These are phyloP conservation scores for Chymomyza caudatula DNA, from an alignment of 2,888 invertebrate species.

Conservation along the genomic window DNA sequence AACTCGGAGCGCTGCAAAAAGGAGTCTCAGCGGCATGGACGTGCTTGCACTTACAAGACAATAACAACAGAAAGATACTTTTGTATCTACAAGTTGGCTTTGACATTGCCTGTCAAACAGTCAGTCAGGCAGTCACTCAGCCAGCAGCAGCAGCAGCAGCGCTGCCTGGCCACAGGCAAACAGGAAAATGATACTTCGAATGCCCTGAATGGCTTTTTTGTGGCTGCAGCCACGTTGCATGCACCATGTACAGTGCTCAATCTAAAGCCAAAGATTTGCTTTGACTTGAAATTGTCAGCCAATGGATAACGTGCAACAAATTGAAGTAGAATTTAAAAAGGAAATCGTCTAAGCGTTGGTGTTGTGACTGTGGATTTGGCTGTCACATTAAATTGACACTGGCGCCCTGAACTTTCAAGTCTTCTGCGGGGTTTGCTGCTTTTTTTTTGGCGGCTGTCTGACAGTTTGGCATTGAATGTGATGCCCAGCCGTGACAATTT, in stretches of 20 bases:
- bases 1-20: slow-evolving; percentile 27
- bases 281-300: neutral
- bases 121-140: slow-evolving; percentile 26
- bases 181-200: slow-evolving; percentile 53
- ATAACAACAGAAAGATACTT: slow-evolving; percentile 34
- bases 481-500: slow-evolving; percentile 17
- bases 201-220: neutral
- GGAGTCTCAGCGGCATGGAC: slow-evolving; percentile 3
- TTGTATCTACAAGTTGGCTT: slow-evolving; percentile 58
- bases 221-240: slow-evolving; percentile 12
- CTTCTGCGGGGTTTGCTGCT: neutral
- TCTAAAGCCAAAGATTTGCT: slow-evolving; percentile 33
- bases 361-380: slow-evolving; percentile 6
- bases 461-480: slow-evolving; percentile 44
- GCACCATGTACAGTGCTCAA: slow-evolving; percentile 42
- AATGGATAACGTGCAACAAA: neutral
- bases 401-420: slow-evolving; percentile 24
- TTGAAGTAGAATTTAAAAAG: neutral
- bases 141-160: neutral
- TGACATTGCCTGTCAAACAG: slow-evolving; percentile 57
- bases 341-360: neutral
- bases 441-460: neutral
- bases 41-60: neutral
- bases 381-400: slow-evolving; percentile 31
- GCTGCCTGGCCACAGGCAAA: slow-evolving; percentile 32